Evolutionary conservation across 2,113 vertebrate species (phyloP), one percentile per base, ranked within the genome.

Genomic region (Catagonus wagneri): DNA sequence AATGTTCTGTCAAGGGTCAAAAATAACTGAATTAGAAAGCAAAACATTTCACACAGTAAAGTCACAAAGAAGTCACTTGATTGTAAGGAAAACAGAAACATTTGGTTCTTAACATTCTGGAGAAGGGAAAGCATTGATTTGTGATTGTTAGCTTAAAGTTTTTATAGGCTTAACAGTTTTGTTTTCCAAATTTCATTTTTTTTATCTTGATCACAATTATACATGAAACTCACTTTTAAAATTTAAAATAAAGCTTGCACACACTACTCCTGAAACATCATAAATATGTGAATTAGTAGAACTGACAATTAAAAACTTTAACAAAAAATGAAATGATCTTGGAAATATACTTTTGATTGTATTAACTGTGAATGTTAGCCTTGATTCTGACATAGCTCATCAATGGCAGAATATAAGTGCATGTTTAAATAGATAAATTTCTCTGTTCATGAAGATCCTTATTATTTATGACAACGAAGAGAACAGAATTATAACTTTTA

Each of bases 1-100:
- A 96, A 72, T 34, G 95, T 60, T 75, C 93, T 95, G 72, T 96
- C 75, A 68, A 97, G 11, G 93, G 60, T 65, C 88, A 97, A 90
- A 94, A 89, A 54, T 89, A 79, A 93, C 69, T 1, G 50, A 96
- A 95, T 65, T 88, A 0, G 3, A n/a, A 92, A 83, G 93, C 69
- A 88, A 95, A 95, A 61, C 61, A 65, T 95, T 97, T 90, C 68
- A 89, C 66, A 89, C 78, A 12, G 54, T 81, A 76, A 80, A n/a
- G 90, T 94, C 91, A 96, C 29, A 34, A 96, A 95, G 68, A 96
- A 96, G 4, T n/a, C 22, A 65, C 50, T 69, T 74, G 23, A 96
- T 96, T 74, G 0, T 27, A 94, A 90, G 20, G 61, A 76, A 88
- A 27, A 95, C n/a, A 83, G 83, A 96, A 96, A 3, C 0, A 6